These are phyloP conservation scores for Cyrtodaria siliqua DNA, from an alignment of 2,888 invertebrate genomes.

Conservation along the genomic window DNA sequence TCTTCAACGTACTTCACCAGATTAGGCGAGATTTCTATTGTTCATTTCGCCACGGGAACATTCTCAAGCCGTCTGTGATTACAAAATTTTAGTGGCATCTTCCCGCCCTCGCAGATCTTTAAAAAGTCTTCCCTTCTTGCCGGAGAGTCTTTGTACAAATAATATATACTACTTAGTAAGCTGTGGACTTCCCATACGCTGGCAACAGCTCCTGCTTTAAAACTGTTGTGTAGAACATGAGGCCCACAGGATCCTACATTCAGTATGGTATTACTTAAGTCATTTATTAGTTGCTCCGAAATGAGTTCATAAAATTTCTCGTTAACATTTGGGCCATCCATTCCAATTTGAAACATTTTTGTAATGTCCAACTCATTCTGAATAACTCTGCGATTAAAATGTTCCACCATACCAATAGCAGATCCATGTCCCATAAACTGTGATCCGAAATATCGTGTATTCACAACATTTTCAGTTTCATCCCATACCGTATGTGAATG, in stretches of 20 bases:
- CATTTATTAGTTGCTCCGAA: slow-evolving; percentile 17
- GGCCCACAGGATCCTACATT: slow-evolving; percentile 56
- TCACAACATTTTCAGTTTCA: slow-evolving; percentile 7
- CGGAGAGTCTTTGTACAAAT: slow-evolving; percentile 76
- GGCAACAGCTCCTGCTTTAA: slow-evolving; percentile 37
- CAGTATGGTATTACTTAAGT: slow-evolving; percentile 20
- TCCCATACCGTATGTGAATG: slow-evolving; percentile 24
- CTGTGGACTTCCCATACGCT: slow-evolving; percentile 48
- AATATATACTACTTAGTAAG: slow-evolving; percentile 68
- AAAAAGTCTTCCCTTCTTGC: slow-evolving; percentile 37
- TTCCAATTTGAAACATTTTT: slow-evolving; percentile 39
- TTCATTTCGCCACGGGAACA: slow-evolving; percentile 21
- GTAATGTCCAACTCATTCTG: slow-evolving; percentile 9
- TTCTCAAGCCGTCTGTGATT: slow-evolving; percentile 45
- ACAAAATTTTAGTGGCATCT: neutral
- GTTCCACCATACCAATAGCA: slow-evolving; percentile 18
- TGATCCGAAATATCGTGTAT: slow-evolving; percentile 10
- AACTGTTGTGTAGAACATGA: slow-evolving; percentile 26
- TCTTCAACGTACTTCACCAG: slow-evolving; percentile 21
- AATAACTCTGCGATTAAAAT: slow-evolving; percentile 1
- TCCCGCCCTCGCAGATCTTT: neutral
- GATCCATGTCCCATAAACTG: slow-evolving; percentile 26
- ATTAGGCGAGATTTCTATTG: slow-evolving; percentile 18
- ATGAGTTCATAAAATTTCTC: slow-evolving; percentile 37
- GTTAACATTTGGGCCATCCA: slow-evolving; percentile 54